Conservation (phyloP, 2,888 invertebrate species). For the Rhagonycha lutea region DNA sequence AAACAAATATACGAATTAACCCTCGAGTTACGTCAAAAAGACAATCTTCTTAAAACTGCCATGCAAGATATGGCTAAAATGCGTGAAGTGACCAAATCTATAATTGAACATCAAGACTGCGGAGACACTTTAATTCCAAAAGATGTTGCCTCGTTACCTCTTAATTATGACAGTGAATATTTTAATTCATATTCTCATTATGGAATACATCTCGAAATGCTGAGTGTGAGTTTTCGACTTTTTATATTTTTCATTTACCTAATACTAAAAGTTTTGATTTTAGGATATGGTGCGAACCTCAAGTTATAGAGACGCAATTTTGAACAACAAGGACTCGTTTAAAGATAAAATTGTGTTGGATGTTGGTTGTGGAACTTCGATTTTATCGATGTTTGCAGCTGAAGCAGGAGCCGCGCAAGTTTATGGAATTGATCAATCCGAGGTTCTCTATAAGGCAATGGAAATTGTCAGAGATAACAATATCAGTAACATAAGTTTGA, state of each 20-base stretch:
- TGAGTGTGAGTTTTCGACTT: conserved; percentile 65
- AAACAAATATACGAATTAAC: conserved; percentile 52
- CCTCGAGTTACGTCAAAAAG: conserved; percentile 64
- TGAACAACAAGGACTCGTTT: conserved; percentile 72
- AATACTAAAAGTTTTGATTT: neutral
- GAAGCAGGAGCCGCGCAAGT: conserved; percentile 90
- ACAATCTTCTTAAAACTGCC: conserved; percentile 63
- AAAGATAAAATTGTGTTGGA: conserved; percentile 84
- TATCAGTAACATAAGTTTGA: conserved; percentile 69
- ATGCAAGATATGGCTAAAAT: conserved; percentile 64
- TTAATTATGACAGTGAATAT: conserved; percentile 75
- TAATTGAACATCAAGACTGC: conserved; percentile 55
- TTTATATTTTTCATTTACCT: neutral
- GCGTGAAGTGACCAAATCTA: conserved; percentile 62
- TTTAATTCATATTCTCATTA: conserved; percentile 88
- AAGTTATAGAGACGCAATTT: conserved; percentile 83
- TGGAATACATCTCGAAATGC: conserved; percentile 93
- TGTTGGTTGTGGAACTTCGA: conserved; percentile 97
- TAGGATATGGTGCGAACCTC: conserved; percentile 84
- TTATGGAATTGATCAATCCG: conserved; percentile 93
- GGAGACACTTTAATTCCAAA: conserved; percentile 38
- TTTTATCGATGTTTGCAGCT: conserved; percentile 97
- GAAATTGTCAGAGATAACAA: conserved; percentile 74
- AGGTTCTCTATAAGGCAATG: conserved; percentile 93
- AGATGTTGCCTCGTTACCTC: conserved; percentile 56